Percentiles rank a stretch among this genome's conserved stretches.
phyloP scores from a whole-genome alignment of 2,888 invertebrate species.

The Eilema caniola region DNA sequence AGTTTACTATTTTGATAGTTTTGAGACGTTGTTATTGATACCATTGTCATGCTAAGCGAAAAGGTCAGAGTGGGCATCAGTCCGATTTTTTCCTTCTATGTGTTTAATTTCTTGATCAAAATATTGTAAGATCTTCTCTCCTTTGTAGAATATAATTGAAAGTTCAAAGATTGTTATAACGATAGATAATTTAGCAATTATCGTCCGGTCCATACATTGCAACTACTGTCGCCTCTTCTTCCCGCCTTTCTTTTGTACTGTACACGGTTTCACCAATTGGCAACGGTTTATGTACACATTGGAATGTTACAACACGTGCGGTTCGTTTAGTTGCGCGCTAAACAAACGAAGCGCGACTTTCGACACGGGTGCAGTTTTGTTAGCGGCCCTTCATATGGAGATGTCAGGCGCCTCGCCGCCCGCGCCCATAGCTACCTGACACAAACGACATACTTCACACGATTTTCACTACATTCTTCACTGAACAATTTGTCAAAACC shows the following conservation, averaged over 20 bases:
- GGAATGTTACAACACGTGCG: conserved; percentile 68
- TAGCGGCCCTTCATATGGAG: conserved; percentile 76
- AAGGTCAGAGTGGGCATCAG: no score
- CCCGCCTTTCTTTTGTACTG: conserved; percentile 58
- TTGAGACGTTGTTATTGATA: background rate
- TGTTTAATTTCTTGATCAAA: no score
- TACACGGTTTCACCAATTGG: conserved; percentile 78
- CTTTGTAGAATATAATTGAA: background rate
- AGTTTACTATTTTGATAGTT: background rate
- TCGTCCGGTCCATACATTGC: conserved; percentile 12
- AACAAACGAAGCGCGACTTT: conserved; percentile 73
- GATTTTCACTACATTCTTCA: conserved; percentile 67
- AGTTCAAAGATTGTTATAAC: background rate
- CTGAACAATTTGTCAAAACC: conserved; percentile 52
- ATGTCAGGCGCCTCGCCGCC: conserved; percentile 57
- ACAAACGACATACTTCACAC: conserved; percentile 68
- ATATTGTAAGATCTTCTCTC: background rate
- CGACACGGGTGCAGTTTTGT: conserved; percentile 71
- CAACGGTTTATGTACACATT: conserved; percentile 65
- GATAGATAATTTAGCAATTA: conserved; percentile 19
- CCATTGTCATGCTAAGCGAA: background rate
- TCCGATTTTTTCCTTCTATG: no score
- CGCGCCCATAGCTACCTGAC: conserved; percentile 34
- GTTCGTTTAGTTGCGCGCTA: conserved; percentile 76
- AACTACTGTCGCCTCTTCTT: conserved; percentile 45